A percentile compares a stretch with the other conserved stretches of the same genome.
These are phyloP conservation scores for Pollenia angustigena DNA, from an alignment of 2,888 invertebrate genomes.

Conservation along the genomic window DNA sequence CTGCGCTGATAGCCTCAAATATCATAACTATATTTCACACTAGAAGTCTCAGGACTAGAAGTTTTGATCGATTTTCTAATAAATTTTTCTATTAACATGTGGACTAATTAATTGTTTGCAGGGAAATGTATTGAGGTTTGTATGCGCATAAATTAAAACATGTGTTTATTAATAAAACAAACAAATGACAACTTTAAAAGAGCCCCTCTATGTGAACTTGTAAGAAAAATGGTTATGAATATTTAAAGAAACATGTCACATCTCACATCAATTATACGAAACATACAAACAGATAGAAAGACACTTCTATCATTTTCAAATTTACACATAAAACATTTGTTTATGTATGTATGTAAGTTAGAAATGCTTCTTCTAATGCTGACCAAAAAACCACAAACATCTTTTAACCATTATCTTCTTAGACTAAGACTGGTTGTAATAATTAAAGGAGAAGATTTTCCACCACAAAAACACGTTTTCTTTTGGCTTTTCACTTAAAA, in stretches of 20 bases:
- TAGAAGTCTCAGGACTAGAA: too few species aligned
- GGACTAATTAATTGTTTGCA: too few species aligned
- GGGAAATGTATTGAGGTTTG: not conserved
- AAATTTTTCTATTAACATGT: too few species aligned
- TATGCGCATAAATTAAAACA: slow-evolving; percentile 5
- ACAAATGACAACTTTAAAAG: not conserved
- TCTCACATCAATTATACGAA: slow-evolving; percentile 66
- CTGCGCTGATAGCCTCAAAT: too few species aligned
- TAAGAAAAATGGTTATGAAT: slow-evolving; percentile 62
- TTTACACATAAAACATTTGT: not conserved
- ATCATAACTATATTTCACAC: too few species aligned
- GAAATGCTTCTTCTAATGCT: slow-evolving; percentile 24
- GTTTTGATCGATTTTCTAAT: too few species aligned
- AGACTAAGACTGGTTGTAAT: slow-evolving; percentile 28
- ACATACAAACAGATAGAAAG: not conserved
- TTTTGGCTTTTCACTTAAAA: slow-evolving; percentile 26
- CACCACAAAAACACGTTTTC: slow-evolving; percentile 57
- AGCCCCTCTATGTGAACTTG: not conserved
- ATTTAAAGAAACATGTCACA: slow-evolving; percentile 72
- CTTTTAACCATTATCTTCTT: slow-evolving; percentile 65
- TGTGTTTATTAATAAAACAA: slow-evolving; percentile 46
- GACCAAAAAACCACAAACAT: slow-evolving; percentile 68
- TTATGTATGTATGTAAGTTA: not conserved
- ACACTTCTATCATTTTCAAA: not conserved
- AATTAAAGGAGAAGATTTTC: slow-evolving; percentile 49